These are phyloP conservation scores for Menura novaehollandiae DNA, from an alignment of 2,113 vertebrate genomes.

Conservation along the genomic window DNA sequence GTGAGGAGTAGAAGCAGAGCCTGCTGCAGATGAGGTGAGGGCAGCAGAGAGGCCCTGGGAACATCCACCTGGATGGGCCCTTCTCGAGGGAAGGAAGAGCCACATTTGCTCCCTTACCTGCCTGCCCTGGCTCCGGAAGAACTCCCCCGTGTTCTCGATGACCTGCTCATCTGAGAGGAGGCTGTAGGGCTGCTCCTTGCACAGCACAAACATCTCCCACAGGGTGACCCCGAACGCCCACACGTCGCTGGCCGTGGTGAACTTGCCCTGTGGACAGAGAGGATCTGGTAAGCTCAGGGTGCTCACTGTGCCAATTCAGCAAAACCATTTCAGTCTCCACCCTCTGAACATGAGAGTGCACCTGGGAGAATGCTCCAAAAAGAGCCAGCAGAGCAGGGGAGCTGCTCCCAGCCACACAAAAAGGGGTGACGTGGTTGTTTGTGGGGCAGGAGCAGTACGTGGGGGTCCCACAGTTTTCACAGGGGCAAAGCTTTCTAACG, in stretches of 20 bases:
- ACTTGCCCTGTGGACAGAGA: constrained; percentile 83
- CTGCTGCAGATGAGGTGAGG: not conserved
- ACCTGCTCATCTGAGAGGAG: constrained; percentile 95
- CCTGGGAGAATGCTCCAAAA: not conserved
- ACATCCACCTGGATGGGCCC: too few relatives aligned
- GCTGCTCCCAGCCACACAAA: not conserved
- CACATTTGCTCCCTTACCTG: constrained; percentile 73
- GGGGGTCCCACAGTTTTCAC: not conserved
- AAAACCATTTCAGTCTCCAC: not conserved
- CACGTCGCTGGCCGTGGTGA: constrained; percentile 95
- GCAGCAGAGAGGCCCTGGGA: not conserved
- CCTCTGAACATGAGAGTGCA: rapidly evolving
- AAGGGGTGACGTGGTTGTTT: not conserved
- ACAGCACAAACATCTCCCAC: constrained; percentile 94
- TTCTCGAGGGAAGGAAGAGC: not conserved
- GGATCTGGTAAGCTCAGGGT: not conserved
- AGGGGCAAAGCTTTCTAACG: not conserved
- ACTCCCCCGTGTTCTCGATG: constrained; percentile 97
- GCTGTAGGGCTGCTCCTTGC: constrained; percentile 91
- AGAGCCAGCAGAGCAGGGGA: not conserved
- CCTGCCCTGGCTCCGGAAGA: constrained; percentile 92
- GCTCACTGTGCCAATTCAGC: not conserved
- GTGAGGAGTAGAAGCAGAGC: not conserved
- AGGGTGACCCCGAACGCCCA: constrained; percentile 96
- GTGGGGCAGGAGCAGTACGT: not conserved